Percentiles rank a stretch among this genome's conserved stretches.
Evolutionary conservation across 2,797 vertebrate genomes (phyloP).

Genomic region (Uromys caudimaculatus): DNA sequence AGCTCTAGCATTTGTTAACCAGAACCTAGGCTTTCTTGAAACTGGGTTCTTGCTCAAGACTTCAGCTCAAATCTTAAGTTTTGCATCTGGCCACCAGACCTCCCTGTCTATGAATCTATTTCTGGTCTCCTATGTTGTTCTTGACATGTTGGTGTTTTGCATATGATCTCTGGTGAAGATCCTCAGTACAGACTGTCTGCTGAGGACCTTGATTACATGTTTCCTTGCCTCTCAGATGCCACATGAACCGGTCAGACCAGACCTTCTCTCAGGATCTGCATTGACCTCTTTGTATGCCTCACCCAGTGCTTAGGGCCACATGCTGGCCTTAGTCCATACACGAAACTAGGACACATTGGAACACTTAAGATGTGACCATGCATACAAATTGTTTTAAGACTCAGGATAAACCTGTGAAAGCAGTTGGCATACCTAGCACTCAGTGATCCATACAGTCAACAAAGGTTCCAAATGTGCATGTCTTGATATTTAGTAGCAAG

Average conservation of each 20-base stretch:
- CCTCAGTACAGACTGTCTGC: rapidly evolving
- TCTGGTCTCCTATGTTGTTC: background rate
- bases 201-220: too few relatives aligned
- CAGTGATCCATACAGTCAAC: background rate
- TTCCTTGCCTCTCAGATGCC: background rate
- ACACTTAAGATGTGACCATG: background rate
- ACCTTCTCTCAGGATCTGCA: background rate
- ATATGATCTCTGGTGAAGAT: rapidly evolving
- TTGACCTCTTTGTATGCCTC: background rate
- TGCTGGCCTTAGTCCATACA: background rate
- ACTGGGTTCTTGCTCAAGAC: background rate
- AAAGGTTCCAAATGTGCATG: rapidly evolving
- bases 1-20: background rate
- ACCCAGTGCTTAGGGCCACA: background rate
- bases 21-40: too few relatives aligned
- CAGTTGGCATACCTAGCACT: background rate
- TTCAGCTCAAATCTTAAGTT: background rate
- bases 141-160: background rate
- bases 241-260: background rate
- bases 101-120: background rate
- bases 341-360: background rate
- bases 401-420: background rate
- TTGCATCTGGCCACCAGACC: background rate
- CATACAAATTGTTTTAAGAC: background rate
- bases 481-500: background rate